Conservation (phyloP, 2,113 vertebrate genomes). For the Notechis scutatus region DNA sequence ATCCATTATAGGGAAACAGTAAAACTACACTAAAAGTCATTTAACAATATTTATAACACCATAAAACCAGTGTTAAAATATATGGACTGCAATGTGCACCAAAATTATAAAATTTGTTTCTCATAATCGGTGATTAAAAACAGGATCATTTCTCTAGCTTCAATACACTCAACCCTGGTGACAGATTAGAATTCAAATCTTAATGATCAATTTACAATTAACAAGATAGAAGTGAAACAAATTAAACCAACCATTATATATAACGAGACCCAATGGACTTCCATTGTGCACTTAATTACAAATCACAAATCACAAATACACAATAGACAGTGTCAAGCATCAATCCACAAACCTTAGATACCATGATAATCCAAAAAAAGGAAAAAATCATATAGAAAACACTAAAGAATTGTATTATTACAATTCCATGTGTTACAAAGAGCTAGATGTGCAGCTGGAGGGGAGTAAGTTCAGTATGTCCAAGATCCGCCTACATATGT, state of each 20-base stretch:
- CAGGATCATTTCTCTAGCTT: constrained; percentile 76
- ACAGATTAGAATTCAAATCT: constrained; percentile 85
- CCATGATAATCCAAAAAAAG: constrained; percentile 55
- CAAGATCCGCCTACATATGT: constrained; percentile 30
- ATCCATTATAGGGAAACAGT: constrained; percentile 82
- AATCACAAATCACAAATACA: constrained; percentile 76
- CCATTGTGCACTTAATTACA: constrained; percentile 83
- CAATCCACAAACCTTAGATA: constrained; percentile 68
- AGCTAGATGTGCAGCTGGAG: constrained; percentile 41
- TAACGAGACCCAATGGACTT: constrained; percentile 76
- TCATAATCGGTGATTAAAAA: constrained; percentile 83
- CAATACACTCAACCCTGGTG: constrained; percentile 79
- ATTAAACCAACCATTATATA: constrained; percentile 86
- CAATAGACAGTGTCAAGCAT: constrained; percentile 71
- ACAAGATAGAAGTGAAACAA: constrained; percentile 86
- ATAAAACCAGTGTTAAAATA: constrained; percentile 83
- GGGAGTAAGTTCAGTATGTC: constrained; percentile 46
- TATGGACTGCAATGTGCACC: constrained; percentile 83
- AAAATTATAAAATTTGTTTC: constrained; percentile 83
- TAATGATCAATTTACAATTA: constrained; percentile 87
- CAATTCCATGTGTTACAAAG: constrained; percentile 13
- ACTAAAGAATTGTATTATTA: constrained; percentile 43
- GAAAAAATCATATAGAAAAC: constrained; percentile 40
- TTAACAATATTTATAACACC: constrained; percentile 84
- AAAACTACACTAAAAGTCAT: constrained; percentile 83